These are phyloP conservation scores for Piezodorus guildinii DNA, from an alignment of 1,140 invertebrate genomes.

Conservation along the genomic window DNA sequence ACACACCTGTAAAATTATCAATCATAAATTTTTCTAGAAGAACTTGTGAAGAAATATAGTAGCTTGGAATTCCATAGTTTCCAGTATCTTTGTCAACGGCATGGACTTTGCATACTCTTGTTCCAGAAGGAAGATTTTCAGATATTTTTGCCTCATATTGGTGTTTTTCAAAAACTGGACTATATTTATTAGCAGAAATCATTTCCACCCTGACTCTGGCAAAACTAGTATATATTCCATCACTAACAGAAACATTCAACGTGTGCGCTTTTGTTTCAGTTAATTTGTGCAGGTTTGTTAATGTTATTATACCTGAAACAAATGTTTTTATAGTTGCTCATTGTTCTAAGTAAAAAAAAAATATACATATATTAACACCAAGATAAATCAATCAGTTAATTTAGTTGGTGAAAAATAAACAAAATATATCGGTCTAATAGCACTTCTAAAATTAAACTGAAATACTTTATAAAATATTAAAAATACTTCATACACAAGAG, in stretches of 20 bases:
- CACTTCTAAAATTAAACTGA: neutral
- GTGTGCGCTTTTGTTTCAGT: constrained; percentile 38
- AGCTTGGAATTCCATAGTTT: constrained; percentile 64
- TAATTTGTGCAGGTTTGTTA: constrained; percentile 49
- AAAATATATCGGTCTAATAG: too few relatives aligned
- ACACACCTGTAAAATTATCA: constrained; percentile 50
- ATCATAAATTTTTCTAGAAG: constrained; percentile 67
- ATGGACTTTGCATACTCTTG: constrained; percentile 56
- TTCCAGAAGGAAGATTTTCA: constrained; percentile 71
- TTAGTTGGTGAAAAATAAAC: too few relatives aligned
- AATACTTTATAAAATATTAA: neutral
- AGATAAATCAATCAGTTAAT: neutral
- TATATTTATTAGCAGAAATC: constrained; percentile 63
- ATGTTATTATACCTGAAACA: constrained; percentile 39
- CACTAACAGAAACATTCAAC: constrained; percentile 80
- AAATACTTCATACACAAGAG: too few relatives aligned
- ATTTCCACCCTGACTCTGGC: constrained; percentile 68
- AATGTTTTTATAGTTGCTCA: too few relatives aligned
- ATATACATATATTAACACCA: neutral
- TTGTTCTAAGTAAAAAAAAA: neutral
- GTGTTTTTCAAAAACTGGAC: constrained; percentile 62
- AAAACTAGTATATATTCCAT: constrained; percentile 81
- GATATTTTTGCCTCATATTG: constrained; percentile 60
- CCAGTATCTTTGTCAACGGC: constrained; percentile 73
- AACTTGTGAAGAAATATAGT: constrained; percentile 67